Percentiles rank a stretch among this genome's conserved stretches.
Conservation (phyloP, 2,888 invertebrate genomes). For the Athetis lepigone region DNA sequence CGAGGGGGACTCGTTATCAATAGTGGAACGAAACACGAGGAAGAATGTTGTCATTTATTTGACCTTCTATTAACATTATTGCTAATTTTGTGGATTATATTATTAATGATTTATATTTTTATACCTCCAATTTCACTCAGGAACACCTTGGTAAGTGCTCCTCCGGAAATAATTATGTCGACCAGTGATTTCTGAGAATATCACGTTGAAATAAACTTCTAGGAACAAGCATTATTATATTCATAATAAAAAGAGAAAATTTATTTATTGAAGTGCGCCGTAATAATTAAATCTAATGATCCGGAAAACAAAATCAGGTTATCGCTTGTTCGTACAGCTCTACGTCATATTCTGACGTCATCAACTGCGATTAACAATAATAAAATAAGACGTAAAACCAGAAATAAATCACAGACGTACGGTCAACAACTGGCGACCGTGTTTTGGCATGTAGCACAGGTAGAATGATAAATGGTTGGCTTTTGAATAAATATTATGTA, state of each 20-base stretch:
- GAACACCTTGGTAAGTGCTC: too few species aligned
- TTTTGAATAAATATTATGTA: slow-evolving; percentile 8
- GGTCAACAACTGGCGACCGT: slow-evolving; percentile 15
- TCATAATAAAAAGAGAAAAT: slow-evolving; percentile 9
- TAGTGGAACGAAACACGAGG: background rate
- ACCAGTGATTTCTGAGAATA: too few species aligned
- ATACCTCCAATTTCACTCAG: too few species aligned
- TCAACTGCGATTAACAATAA: slow-evolving; percentile 25
- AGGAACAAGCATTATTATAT: too few species aligned
- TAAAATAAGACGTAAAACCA: slow-evolving; percentile 48
- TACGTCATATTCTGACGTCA: slow-evolving; percentile 33
- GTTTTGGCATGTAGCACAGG: slow-evolving; percentile 35
- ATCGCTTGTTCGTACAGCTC: slow-evolving; percentile 13
- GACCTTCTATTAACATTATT: slow-evolving; percentile 3
- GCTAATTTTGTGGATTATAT: too few species aligned
- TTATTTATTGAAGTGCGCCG: slow-evolving; percentile 2
- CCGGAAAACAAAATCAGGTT: slow-evolving; percentile 42
- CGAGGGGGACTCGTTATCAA: background rate
- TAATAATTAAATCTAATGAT: slow-evolving; percentile 25
- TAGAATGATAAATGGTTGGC: slow-evolving; percentile 19
- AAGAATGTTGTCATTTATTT: background rate
- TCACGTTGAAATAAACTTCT: too few species aligned
- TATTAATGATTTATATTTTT: too few species aligned
- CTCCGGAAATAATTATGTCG: too few species aligned
- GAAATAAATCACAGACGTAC: slow-evolving; percentile 37